Evolutionary conservation across 2,113 vertebrate species (phyloP).

Genomic region (Hystrix brachyura): DNA sequence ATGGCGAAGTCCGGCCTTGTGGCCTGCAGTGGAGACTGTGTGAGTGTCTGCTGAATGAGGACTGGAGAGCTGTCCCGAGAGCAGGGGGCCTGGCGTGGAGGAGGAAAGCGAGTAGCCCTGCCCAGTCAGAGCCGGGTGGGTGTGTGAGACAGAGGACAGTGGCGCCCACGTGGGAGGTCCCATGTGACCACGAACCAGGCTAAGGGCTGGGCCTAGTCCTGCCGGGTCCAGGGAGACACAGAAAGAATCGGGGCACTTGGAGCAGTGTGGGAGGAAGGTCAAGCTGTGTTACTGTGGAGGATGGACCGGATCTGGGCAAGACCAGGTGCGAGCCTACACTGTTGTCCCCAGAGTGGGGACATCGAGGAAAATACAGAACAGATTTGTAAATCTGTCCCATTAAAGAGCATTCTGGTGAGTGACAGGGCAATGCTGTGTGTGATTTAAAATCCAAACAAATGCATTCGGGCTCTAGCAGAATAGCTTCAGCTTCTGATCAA

Average conservation of each 20-base stretch:
- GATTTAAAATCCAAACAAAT: background rate
- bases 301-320: too few species aligned
- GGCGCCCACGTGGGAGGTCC: fast-evolving
- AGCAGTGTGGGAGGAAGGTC: too few species aligned
- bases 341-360: background rate
- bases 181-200: background rate
- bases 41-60: background rate
- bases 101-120: background rate
- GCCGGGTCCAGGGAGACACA: background rate
- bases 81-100: background rate
- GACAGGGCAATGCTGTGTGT: background rate
- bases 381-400: background rate
- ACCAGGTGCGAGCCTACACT: fast-evolving
- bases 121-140: background rate
- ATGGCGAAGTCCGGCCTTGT: background rate
- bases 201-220: background rate
- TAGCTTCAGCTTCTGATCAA: background rate
- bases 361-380: background rate
- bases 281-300: background rate
- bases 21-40: background rate
- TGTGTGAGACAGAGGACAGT: background rate
- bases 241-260: background rate
- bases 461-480: background rate
- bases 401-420: background rate
- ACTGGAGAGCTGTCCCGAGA: background rate